These are phyloP conservation scores for Tricholauxania praeusta DNA, from an alignment of 2,888 invertebrate species.

Conservation along the genomic window DNA sequence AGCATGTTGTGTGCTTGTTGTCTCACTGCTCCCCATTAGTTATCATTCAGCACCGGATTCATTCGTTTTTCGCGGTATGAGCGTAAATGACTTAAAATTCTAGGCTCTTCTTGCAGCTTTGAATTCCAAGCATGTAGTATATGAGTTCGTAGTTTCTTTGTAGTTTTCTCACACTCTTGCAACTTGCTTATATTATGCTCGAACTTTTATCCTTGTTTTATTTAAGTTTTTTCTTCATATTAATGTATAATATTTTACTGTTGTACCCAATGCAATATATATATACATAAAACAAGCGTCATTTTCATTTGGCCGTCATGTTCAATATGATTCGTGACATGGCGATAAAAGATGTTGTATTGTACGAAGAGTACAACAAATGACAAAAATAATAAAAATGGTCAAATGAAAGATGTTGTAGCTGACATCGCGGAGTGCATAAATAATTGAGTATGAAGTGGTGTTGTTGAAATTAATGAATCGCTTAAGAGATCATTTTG, in stretches of 20 bases:
- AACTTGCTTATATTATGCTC: neutral
- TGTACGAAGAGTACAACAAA: neutral
- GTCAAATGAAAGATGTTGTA: neutral
- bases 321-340: slow-evolving; percentile 33
- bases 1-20: neutral
- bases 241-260: no score
- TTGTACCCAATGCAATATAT: no score
- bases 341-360: slow-evolving; percentile 12
- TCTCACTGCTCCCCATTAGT: slow-evolving; percentile 12
- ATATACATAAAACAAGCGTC: neutral
- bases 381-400: neutral
- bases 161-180: neutral
- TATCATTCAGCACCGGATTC: slow-evolving; percentile 16
- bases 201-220: neutral
- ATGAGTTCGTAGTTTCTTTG: slow-evolving; percentile 7
- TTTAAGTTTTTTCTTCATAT: neutral
- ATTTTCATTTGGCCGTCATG: slow-evolving; percentile 20
- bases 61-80: neutral
- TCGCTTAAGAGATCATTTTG: slow-evolving; percentile 27
- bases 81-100: slow-evolving; percentile 14
- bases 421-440: slow-evolving; percentile 15
- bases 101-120: neutral
- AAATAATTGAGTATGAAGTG: slow-evolving; percentile 11
- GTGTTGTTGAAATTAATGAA: slow-evolving; percentile 19
- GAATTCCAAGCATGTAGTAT: slow-evolving; percentile 27